Evolutionary conservation across 2,113 vertebrate species (phyloP).

Genomic region (Suricata suricatta): DNA sequence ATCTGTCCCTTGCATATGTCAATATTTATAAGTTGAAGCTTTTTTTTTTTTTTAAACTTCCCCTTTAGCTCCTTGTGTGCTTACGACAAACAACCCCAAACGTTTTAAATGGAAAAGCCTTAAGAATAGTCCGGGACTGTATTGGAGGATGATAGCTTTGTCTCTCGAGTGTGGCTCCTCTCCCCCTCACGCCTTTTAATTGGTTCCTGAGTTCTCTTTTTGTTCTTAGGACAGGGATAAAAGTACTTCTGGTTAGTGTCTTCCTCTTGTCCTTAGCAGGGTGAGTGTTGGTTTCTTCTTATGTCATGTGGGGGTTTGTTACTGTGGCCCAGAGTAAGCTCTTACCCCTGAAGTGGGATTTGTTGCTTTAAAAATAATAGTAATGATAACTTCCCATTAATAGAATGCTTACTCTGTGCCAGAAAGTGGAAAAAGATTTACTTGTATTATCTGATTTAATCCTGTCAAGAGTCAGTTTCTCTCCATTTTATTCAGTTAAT

Average conservation of each 20-base stretch:
- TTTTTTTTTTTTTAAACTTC: background rate
- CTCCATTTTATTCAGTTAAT: background rate
- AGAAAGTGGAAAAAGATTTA: background rate
- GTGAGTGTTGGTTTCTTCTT: slow-evolving; percentile 18
- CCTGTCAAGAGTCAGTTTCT: slow-evolving; percentile 21
- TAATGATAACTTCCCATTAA: background rate
- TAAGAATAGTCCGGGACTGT: background rate
- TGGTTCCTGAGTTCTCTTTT: background rate
- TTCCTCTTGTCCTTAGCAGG: background rate
- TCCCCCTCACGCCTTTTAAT: background rate
- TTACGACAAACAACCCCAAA: background rate
- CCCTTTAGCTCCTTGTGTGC: background rate
- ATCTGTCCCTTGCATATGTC: background rate
- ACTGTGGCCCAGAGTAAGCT: background rate
- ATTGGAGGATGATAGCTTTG: background rate
- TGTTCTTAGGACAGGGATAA: background rate
- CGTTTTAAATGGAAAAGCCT: background rate
- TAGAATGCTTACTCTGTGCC: slow-evolving; percentile 36
- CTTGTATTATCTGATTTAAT: slow-evolving; percentile 37
- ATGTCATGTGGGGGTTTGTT: background rate
- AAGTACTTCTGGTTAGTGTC: slow-evolving; percentile 23
- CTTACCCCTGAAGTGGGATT: slow-evolving; percentile 20
- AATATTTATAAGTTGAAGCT: background rate
- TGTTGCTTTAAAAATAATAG: slow-evolving; percentile 30
- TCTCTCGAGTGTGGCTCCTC: background rate